Base-by-base conservation (phyloP, 2,797 vertebrate genomes). In the Clarias laeviceps region DNA sequence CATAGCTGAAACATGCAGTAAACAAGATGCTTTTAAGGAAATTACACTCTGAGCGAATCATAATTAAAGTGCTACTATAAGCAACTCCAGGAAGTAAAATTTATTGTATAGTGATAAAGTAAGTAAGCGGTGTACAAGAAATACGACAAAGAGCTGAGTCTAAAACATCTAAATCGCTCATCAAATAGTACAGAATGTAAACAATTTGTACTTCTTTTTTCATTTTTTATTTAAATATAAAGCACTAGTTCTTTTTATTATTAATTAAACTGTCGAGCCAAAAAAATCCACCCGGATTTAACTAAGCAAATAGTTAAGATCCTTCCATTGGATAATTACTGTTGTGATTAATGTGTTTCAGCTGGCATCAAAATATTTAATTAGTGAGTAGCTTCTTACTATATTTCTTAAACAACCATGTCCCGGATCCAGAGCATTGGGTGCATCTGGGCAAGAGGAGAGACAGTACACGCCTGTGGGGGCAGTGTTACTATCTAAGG, bases 1-100 rank as follows among this genome's bases (percentile, higher is more conserved):
- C 85, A 82, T 24, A 72, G 66, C 32, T 73, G 61, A 88, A 81
- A 74, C 82, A 89, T 81, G 56, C 73, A 56, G 64, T 82, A 85
- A 89, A 88, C 82, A 87, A 84, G 73, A 84, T 77, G 85, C 87
- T 89, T 90, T 90, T 89, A 88, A 88, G 85, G 15, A 88, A 86
- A 90, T 89, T 84, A 83, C 66, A 79, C 72, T 80, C 61, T 62
- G 72, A 56, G 79, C 66, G 66, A 86, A 85, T 84, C 56, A 70
- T 68, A 82, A 29, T 88, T 81, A 87, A 87, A 88, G 72, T 77
- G 84, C 68, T 77, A 72, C 83, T 81, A 78, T 80, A 88, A 84
- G 84, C 4, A 32, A 70, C 27, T 89, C 69, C 37, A 88, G 59
- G 76, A 74, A 37, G 45, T 80, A 37, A 84, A 77, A 80, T 84